These are phyloP conservation scores for Amphipyra tragopoginis DNA, from an alignment of 2,888 invertebrate genomes.

Conservation along the genomic window DNA sequence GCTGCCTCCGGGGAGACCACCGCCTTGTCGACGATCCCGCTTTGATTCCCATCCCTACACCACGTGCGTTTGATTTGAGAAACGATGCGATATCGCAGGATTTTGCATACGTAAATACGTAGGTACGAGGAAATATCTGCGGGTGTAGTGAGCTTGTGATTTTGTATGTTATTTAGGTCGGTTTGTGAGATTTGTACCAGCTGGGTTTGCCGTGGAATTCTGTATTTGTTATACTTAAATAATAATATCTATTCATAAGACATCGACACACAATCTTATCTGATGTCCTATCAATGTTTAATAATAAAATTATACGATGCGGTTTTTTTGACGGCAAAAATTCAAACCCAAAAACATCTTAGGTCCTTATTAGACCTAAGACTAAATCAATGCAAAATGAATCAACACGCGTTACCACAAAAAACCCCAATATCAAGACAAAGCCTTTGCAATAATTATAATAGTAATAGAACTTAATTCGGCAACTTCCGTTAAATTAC, in stretches of 20 bases:
- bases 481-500: slow-evolving; percentile 28
- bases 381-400: neutral
- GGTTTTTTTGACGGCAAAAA: too few species aligned
- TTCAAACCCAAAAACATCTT: too few species aligned
- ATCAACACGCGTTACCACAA: neutral
- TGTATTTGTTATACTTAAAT: slow-evolving; percentile 4
- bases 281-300: too few species aligned
- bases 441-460: slow-evolving; percentile 1
- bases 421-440: neutral
- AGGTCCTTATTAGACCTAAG: too few species aligned
- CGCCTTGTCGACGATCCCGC: slow-evolving; percentile 35
- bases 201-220: neutral
- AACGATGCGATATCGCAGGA: slow-evolving; percentile 39
- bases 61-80: slow-evolving; percentile 53
- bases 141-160: slow-evolving; percentile 3
- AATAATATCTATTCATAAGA: too few species aligned
- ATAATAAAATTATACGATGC: too few species aligned
- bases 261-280: too few species aligned
- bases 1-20: slow-evolving; percentile 53
- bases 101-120: slow-evolving; percentile 39
- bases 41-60: slow-evolving; percentile 41
- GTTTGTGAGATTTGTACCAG: slow-evolving; percentile 12
- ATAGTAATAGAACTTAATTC: slow-evolving; percentile 14
- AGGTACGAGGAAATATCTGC: slow-evolving; percentile 24
- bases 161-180: slow-evolving; percentile 10